Evolutionary conservation across 2,113 vertebrate genomes (phyloP).

Genomic region (Opisthocomus hoazin): DNA sequence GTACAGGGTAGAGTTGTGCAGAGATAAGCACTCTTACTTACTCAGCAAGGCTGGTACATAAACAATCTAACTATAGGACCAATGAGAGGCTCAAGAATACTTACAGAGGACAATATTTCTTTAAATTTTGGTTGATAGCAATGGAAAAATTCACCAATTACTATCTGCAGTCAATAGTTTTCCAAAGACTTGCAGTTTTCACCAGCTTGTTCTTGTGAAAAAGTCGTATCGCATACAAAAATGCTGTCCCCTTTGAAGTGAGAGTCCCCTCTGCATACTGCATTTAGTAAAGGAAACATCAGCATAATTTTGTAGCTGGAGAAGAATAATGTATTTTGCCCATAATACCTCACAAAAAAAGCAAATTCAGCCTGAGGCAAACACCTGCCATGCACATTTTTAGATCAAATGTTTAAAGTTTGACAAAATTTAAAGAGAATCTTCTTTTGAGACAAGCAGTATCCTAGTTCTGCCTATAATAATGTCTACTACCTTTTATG

Average conservation of each 20-base stretch:
- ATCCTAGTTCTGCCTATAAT: background rate
- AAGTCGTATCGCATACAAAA: background rate
- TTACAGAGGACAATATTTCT: background rate
- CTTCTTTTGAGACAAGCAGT: background rate
- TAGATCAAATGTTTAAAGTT: background rate
- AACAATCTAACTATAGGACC: background rate
- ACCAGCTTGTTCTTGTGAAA: background rate
- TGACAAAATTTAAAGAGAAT: background rate
- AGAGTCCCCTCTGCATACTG: background rate
- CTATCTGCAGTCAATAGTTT: background rate
- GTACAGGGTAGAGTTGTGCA: background rate
- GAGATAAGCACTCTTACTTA: background rate
- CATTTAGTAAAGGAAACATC: background rate
- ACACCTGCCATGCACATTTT: constrained; percentile 1
- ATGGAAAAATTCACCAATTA: background rate
- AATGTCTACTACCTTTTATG: background rate
- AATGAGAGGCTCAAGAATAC: background rate
- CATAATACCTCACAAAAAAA: background rate
- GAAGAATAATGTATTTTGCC: background rate
- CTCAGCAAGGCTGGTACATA: background rate
- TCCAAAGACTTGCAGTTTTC: background rate
- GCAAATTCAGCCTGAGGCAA: background rate
- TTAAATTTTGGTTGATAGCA: background rate
- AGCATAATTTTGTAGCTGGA: background rate
- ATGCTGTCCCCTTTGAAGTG: background rate